These are phyloP conservation scores for Hemibagrus guttatus DNA, from an alignment of 2,797 vertebrate genomes.

Conservation along the genomic window DNA sequence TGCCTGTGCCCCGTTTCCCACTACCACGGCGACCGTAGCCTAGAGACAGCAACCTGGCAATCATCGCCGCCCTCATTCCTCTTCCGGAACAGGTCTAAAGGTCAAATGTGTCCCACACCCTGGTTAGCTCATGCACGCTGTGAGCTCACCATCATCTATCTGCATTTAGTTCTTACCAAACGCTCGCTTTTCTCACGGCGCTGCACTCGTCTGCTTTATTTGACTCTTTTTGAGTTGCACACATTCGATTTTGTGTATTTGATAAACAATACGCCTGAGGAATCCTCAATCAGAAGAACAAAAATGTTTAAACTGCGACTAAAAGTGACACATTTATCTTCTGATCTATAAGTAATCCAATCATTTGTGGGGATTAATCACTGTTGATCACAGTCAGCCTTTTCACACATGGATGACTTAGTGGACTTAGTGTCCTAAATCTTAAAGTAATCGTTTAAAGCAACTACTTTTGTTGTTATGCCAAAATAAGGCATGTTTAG, in stretches of 20 bases:
- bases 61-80: constrained; percentile 22
- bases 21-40: constrained; percentile 33
- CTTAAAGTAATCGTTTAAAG: neutral
- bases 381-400: neutral
- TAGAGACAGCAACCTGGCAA: constrained; percentile 48
- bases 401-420: neutral
- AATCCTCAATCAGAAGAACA: neutral
- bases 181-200: constrained; percentile 6
- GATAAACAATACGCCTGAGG: neutral
- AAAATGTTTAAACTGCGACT: neutral
- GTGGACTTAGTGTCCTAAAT: neutral
- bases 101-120: constrained; percentile 53
- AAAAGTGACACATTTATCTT: neutral
- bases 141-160: constrained; percentile 45
- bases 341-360: constrained; percentile 23
- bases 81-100: constrained; percentile 44
- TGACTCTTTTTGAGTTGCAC: neutral
- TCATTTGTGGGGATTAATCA: constrained; percentile 17
- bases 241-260: neutral
- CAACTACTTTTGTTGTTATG: neutral
- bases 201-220: neutral
- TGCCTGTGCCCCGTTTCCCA: constrained; percentile 40
- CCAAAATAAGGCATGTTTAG: neutral
- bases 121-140: constrained; percentile 44
- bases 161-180: neutral